Conservation (phyloP, 2,888 invertebrate species). For the Dasysyrphus tricinctus region DNA sequence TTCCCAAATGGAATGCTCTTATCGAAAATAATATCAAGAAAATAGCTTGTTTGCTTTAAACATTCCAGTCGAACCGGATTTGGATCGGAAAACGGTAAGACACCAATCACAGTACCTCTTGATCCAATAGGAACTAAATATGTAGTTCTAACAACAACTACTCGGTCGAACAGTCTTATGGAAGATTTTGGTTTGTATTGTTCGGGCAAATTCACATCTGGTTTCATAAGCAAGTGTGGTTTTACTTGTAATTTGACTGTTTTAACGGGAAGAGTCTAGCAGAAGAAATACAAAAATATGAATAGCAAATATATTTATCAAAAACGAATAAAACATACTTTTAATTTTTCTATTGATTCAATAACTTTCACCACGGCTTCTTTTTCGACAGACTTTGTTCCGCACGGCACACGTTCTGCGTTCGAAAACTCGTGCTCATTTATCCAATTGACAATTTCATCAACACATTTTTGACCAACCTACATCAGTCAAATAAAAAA, state of each 20-base stretch:
- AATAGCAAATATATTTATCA: background rate
- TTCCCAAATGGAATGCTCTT: slow-evolving; percentile 87
- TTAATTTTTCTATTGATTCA: slow-evolving; percentile 81
- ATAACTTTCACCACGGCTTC: slow-evolving; percentile 85
- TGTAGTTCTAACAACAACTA: slow-evolving; percentile 90
- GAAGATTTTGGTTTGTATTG: slow-evolving; percentile 77
- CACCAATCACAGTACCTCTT: slow-evolving; percentile 93
- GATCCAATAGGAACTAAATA: slow-evolving; percentile 91
- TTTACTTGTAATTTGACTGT: slow-evolving; percentile 90
- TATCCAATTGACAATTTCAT: slow-evolving; percentile 88
- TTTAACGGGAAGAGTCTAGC: slow-evolving; percentile 82
- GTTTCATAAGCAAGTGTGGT: slow-evolving; percentile 88
- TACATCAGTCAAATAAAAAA: slow-evolving; percentile 4
- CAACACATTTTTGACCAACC: slow-evolving; percentile 79
- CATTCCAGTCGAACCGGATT: slow-evolving; percentile 84
- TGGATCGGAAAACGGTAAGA: slow-evolving; percentile 83
- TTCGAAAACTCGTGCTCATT: slow-evolving; percentile 87
- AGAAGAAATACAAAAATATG: slow-evolving; percentile 27
- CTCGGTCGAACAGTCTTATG: slow-evolving; percentile 89
- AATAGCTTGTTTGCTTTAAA: slow-evolving; percentile 85
- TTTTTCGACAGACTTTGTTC: slow-evolving; percentile 89
- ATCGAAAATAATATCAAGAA: slow-evolving; percentile 93
- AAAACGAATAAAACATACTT: slow-evolving; percentile 78
- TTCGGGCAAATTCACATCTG: slow-evolving; percentile 85
- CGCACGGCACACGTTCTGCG: slow-evolving; percentile 87